Evolutionary conservation across 2,797 vertebrate species (phyloP).

Genomic region (Artibeus lituratus): DNA sequence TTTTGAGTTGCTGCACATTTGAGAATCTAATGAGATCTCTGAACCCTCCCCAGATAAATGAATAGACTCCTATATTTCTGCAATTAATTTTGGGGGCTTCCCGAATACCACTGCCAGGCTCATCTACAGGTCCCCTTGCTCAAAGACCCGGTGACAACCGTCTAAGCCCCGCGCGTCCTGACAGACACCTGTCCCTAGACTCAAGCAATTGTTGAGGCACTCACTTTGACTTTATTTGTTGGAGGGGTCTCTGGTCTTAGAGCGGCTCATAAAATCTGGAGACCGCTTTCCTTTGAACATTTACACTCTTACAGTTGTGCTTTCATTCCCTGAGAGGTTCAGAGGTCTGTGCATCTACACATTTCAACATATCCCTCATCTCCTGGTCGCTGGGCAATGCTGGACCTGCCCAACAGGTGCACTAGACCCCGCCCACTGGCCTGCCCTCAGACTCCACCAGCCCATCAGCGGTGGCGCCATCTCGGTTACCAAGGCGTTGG

Average conservation of each 20-base stretch:
- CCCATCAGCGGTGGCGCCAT: not conserved
- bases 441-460: not conserved
- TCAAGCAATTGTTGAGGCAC: not conserved
- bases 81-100: not conserved
- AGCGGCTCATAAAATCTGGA: not conserved
- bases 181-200: not conserved
- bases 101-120: not conserved
- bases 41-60: not conserved
- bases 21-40: not conserved
- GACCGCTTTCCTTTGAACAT: not conserved
- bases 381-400: not conserved
- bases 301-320: not conserved
- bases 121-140: not conserved
- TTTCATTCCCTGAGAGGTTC: not conserved
- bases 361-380: not conserved
- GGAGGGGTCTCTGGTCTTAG: not conserved
- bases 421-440: not conserved
- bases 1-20: not conserved
- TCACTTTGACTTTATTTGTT: not conserved
- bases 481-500: not conserved
- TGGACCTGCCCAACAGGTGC: not conserved
- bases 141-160: not conserved
- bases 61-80: not conserved
- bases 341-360: not conserved
- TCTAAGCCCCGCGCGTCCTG: not conserved